Base-by-base conservation (phyloP, 1,140 invertebrate species). In the Glossosoma conforme region DNA sequence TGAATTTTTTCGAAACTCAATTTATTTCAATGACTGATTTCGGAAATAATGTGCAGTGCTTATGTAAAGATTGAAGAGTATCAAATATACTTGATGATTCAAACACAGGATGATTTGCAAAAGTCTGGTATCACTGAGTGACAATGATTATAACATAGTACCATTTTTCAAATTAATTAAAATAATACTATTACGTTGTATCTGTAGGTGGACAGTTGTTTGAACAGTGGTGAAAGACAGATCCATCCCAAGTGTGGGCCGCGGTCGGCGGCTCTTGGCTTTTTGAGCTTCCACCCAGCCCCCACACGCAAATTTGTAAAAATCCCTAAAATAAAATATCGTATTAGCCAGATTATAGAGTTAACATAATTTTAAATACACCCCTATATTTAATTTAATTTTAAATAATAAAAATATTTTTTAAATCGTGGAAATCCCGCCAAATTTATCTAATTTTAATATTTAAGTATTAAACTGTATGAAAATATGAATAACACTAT, bases 271-370 rank as follows among this genome's bases (percentile, higher is more conserved):
- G 18, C 50, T 59, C 57, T 59, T 65, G 58, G 57, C 65, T 61
- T 35, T 44, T 11, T 38, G 20, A 13, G 52, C 45, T 17, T 54
- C 47, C 2, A 40, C 22, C 61, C 72, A 77, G n/a, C 68, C 63
- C 6, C 83, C 83, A 60, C 84, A 86, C 13, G 82, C 76, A 60
- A 80, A 86, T 63, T 78, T 73, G 64, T 85, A 85, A 65, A 86
- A 86, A 69, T 86, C 82, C 20, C 77, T 69, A 64, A 83, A 86
- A 47, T 22, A 18, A 38, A 15, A 3, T 13, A 44, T 15, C 8
- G 35, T 13, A 37, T 37, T 37, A 37, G 14, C 14, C 15, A 14
- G 14, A 13, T 37, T 37, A 14, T 37, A 37, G 6, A 13, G 5
- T 37, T 36, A 14, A 36, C 6, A 36, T 10, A 36, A 36, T 28